Percentiles rank a stretch among this genome's conserved stretches.
phyloP scores from a whole-genome alignment of 2,888 invertebrate species.

The Rutpela maculata region DNA sequence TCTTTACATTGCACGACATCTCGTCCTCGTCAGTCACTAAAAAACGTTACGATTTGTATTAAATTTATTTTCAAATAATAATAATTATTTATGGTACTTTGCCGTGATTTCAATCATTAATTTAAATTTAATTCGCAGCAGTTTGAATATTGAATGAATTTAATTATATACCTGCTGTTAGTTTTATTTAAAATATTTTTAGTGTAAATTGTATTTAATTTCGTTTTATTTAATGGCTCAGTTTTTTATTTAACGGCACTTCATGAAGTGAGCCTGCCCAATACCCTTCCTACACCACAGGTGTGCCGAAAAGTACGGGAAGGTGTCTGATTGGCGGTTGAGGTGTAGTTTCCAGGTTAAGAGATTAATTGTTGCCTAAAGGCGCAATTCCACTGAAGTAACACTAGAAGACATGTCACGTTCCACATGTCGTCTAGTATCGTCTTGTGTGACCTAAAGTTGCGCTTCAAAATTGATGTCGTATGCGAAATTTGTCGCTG shows the following conservation, averaged over 20 bases:
- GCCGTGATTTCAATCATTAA: conserved; percentile 12
- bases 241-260: background rate
- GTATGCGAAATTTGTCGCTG: no score
- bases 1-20: conserved; percentile 24
- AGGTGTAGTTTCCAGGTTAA: no score
- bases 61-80: conserved; percentile 11
- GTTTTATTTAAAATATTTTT: background rate
- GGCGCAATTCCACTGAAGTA: no score
- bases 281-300: background rate
- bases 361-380: no score
- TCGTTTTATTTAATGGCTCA: background rate
- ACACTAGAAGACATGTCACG: no score
- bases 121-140: conserved; percentile 22
- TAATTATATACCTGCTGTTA: conserved; percentile 22
- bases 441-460: no score
- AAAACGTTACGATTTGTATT: conserved; percentile 10
- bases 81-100: conserved; percentile 13
- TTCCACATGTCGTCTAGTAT: no score
- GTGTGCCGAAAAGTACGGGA: background rate
- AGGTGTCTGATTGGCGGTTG: no score
- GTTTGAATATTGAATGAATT: conserved; percentile 1
- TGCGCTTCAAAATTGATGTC: no score
- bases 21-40: background rate
- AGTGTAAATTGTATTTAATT: background rate
- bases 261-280: background rate